phyloP scores from a whole-genome alignment of 1,140 invertebrate genomes.

The Mesaphorura yosii region DNA sequence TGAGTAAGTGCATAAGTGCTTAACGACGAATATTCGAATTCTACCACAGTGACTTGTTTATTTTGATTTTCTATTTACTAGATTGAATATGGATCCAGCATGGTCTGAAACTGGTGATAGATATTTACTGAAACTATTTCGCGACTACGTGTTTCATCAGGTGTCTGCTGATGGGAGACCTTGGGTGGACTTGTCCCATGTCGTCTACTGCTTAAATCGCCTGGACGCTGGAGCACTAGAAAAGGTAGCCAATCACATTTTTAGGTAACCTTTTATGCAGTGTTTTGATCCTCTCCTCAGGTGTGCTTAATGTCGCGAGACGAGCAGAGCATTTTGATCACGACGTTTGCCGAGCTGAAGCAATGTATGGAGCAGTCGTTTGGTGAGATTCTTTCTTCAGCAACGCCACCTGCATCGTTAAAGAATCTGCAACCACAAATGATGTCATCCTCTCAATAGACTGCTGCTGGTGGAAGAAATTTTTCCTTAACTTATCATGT shows the following conservation, averaged over 20 bases:
- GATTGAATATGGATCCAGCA: conserved; percentile 77
- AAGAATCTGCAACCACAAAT: too few species aligned
- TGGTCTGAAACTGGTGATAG: conserved; percentile 96
- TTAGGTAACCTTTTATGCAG: neutral
- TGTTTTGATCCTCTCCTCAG: conserved; percentile 39
- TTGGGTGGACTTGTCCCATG: conserved; percentile 91
- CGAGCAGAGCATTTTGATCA: conserved; percentile 88
- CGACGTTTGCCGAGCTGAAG: conserved; percentile 86
- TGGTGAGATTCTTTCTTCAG: conserved; percentile 52
- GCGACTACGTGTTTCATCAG: conserved; percentile 94
- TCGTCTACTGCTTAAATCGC: conserved; percentile 88
- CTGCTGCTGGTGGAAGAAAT: too few species aligned
- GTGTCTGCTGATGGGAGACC: conserved; percentile 82
- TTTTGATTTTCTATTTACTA: conserved; percentile 35
- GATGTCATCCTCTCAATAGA: too few species aligned
- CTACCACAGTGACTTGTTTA: neutral
- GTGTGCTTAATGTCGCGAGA: conserved; percentile 91
- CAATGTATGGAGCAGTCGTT: conserved; percentile 88
- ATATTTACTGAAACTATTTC: conserved; percentile 94
- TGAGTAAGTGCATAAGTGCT: conserved; percentile 56
- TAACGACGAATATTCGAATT: neutral
- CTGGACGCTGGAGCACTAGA: conserved; percentile 75
- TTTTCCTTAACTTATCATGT: too few species aligned
- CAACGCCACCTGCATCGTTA: neutral
- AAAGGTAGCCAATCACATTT: conserved; percentile 47